phyloP scores from a whole-genome alignment of 2,888 invertebrate species.

The Melinaea marsaeus region DNA sequence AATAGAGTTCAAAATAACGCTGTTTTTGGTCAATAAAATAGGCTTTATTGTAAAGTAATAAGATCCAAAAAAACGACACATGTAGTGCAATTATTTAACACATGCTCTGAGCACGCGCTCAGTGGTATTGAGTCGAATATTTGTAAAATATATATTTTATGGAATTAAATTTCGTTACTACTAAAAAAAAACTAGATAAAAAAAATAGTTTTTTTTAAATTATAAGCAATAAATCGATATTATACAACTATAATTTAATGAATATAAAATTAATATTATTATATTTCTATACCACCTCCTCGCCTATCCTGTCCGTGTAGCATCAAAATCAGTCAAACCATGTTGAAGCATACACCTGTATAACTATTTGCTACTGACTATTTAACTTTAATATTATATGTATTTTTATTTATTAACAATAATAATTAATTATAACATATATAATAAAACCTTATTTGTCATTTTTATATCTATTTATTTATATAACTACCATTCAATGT shows the following conservation, averaged over 20 bases:
- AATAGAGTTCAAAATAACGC: conserved; percentile 18
- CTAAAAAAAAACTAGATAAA: neutral
- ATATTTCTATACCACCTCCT: conserved; percentile 17
- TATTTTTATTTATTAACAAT: no score
- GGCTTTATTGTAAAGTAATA: conserved; percentile 29
- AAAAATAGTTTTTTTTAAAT: neutral
- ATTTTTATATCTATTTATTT: no score
- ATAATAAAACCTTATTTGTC: no score
- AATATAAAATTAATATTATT: neutral
- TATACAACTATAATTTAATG: no score
- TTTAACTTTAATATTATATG: no score
- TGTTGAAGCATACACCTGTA: conserved; percentile 51
- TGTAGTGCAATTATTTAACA: conserved; percentile 37
- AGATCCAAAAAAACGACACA: conserved; percentile 21
- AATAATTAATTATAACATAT: no score
- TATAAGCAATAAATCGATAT: neutral
- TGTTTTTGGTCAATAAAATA: conserved; percentile 15
- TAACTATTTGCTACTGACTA: conserved; percentile 29
- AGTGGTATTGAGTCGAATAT: conserved; percentile 20
- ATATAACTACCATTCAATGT: no score
- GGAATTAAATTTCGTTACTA: neutral
- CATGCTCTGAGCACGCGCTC: conserved; percentile 56
- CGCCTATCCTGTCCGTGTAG: conserved; percentile 34
- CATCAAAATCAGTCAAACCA: conserved; percentile 56
- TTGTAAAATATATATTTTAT: neutral